Percentiles rank a stretch among this genome's conserved stretches.
These are phyloP conservation scores for Poeciliopsis prolifica DNA, from an alignment of 2,113 vertebrate species.

Conservation along the genomic window DNA sequence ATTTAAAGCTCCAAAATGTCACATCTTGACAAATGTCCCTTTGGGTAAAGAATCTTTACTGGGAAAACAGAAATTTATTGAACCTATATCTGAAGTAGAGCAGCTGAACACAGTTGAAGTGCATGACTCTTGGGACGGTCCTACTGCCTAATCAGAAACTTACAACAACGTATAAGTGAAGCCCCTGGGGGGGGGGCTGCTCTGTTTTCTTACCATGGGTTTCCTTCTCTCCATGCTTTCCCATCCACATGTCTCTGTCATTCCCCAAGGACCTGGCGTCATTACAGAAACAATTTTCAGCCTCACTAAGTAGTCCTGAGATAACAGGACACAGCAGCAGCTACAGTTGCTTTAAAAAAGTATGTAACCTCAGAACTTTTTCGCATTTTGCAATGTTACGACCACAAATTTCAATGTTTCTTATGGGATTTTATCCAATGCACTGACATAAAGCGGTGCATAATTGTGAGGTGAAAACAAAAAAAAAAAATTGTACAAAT, in stretches of 20 bases:
- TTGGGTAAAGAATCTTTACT: background rate
- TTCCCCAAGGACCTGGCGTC: conserved; percentile 47
- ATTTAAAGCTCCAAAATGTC: background rate
- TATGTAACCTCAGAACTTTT: background rate
- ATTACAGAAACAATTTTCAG: conserved; percentile 61
- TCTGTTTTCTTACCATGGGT: conserved; percentile 18
- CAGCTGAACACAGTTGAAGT: background rate
- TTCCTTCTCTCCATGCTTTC: conserved; percentile 51
- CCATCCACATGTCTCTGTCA: conserved; percentile 63
- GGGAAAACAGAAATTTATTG: background rate
- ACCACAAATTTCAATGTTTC: background rate
- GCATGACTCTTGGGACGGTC: background rate
- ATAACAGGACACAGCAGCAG: conserved; percentile 25
- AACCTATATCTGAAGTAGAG: background rate
- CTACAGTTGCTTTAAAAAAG: background rate
- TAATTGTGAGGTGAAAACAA: background rate
- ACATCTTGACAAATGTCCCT: background rate
- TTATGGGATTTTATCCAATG: background rate
- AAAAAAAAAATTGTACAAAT: too few relatives aligned
- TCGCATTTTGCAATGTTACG: background rate
- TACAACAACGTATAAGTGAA: background rate
- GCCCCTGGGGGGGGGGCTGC: too few relatives aligned
- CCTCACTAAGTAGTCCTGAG: conserved; percentile 41
- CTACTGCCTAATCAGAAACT: background rate
- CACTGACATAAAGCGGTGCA: background rate